Percentiles rank a stretch among this genome's conserved stretches.
Evolutionary conservation across 1,140 invertebrate species (phyloP).

Genomic region (Thrips palmi): DNA sequence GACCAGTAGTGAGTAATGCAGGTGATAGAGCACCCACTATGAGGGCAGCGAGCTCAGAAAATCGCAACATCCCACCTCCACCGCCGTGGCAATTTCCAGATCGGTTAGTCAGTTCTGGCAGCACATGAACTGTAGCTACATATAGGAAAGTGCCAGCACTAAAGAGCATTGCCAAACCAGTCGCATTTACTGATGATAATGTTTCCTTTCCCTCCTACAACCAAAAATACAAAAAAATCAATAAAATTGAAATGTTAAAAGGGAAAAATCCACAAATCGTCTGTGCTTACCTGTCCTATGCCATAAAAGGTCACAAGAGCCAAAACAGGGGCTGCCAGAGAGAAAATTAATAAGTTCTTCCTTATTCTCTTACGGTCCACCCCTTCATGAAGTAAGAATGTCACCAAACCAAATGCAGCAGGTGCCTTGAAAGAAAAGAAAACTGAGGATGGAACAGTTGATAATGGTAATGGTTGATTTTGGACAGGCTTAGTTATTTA

Average conservation of each 20-base stretch:
- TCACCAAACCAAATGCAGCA: conserved; percentile 93
- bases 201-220: conserved; percentile 42
- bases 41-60: conserved; percentile 62
- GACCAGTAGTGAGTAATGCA: conserved; percentile 70
- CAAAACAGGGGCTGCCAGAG: conserved; percentile 73
- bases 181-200: conserved; percentile 73
- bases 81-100: conserved; percentile 6
- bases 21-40: conserved; percentile 74
- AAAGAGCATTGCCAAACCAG: conserved; percentile 93
- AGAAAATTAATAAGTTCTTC: conserved; percentile 86
- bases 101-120: conserved; percentile 67
- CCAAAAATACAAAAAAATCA: conserved; percentile 15
- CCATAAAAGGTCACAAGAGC: conserved; percentile 87
- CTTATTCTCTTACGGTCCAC: conserved; percentile 75
- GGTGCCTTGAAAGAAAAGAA: conserved; percentile 48
- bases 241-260: conserved; percentile 8
- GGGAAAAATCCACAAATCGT: conserved; percentile 3
- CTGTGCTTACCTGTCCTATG: conserved; percentile 67
- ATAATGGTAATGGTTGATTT: background rate
- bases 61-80: conserved; percentile 31
- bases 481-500: background rate
- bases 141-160: conserved; percentile 97
- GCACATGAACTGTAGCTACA: conserved; percentile 93
- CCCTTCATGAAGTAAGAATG: conserved; percentile 88
- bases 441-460: background rate